A percentile compares a stretch with the other conserved stretches of the same genome.
Evolutionary conservation across 2,113 vertebrate species (phyloP).

Genomic region (Typhlomys cinereus): DNA sequence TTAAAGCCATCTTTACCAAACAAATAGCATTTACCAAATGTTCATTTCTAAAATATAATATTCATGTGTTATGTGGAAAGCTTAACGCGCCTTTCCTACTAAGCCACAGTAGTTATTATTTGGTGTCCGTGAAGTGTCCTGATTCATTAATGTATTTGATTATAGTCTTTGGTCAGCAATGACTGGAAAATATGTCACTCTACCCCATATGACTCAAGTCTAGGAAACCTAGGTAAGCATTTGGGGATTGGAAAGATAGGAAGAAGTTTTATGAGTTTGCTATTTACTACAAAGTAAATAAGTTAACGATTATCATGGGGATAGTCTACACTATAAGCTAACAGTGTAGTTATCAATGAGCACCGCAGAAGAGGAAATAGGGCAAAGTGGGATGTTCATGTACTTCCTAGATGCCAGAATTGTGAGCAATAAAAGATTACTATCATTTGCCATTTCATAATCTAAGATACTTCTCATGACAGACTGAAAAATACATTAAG

Average conservation of each 20-base stretch:
- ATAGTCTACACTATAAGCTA: background rate
- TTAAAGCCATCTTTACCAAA: background rate
- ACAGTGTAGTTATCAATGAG: background rate
- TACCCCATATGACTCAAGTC: background rate
- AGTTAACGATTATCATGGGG: no score
- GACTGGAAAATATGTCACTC: background rate
- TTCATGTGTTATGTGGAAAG: background rate
- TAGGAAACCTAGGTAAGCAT: background rate
- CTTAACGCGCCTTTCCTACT: background rate
- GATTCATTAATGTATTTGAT: no score
- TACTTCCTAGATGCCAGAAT: background rate
- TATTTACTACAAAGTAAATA: background rate
- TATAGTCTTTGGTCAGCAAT: no score
- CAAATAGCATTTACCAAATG: background rate
- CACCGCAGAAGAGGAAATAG: background rate
- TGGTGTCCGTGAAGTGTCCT: no score
- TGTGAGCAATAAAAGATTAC: background rate
- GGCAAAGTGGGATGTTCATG: background rate
- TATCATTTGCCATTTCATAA: background rate
- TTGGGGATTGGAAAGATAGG: background rate
- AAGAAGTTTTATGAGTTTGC: background rate
- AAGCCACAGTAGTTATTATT: no score
- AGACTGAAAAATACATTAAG: background rate
- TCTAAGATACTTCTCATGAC: background rate
- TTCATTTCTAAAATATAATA: background rate